Conservation (phyloP, 2,797 vertebrate species). For the Tenualosa ilisha region DNA sequence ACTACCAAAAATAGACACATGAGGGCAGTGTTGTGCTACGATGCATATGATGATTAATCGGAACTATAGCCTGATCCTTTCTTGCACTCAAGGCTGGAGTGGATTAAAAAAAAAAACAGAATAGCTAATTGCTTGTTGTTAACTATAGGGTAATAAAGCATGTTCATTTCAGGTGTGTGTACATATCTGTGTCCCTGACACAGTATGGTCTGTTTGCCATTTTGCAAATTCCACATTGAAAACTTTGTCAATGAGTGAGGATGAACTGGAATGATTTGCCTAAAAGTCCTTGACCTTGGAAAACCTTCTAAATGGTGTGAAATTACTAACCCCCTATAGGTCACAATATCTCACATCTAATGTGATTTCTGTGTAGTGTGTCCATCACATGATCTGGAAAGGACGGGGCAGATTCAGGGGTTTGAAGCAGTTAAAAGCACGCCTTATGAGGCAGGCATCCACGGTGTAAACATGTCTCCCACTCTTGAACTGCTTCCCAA, state of each 20-base stretch:
- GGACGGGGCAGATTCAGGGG: neutral
- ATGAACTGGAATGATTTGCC: neutral
- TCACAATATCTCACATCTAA: slow-evolving; percentile 1
- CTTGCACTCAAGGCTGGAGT: neutral
- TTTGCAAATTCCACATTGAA: neutral
- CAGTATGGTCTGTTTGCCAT: neutral
- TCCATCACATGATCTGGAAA: neutral
- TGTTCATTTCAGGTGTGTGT: no score
- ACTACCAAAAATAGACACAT: neutral
- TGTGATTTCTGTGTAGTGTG: slow-evolving; percentile 12
- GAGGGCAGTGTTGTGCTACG: neutral
- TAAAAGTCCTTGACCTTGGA: neutral
- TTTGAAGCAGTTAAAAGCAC: neutral
- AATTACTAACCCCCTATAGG: neutral
- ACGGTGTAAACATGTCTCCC: neutral
- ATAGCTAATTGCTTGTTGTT: no score
- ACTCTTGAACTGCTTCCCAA: neutral
- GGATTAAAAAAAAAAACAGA: neutral
- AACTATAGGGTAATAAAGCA: no score
- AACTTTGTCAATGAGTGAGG: neutral
- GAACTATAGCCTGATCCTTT: neutral
- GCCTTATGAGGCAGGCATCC: neutral
- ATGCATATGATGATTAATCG: no score
- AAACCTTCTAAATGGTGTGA: neutral
- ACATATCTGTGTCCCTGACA: neutral